These are phyloP conservation scores for Andrena bicolor DNA, from an alignment of 2,888 invertebrate species.

Conservation along the genomic window DNA sequence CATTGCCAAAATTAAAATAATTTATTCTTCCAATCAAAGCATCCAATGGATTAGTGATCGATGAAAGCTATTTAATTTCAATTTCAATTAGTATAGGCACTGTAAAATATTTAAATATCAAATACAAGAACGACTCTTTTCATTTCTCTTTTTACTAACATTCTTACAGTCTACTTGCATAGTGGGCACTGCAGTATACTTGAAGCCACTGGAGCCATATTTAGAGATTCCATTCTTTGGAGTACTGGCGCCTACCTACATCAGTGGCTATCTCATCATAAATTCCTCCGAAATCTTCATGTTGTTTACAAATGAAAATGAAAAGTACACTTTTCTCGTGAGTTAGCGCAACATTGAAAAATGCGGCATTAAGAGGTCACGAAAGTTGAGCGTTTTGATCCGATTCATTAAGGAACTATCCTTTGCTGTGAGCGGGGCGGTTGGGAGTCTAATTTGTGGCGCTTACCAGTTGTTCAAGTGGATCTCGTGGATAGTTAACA, in stretches of 20 bases:
- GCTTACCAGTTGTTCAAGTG: slow-evolving; percentile 69
- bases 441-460: slow-evolving; percentile 64
- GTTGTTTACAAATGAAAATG: slow-evolving; percentile 24
- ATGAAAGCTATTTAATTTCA: no score
- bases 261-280: slow-evolving; percentile 75
- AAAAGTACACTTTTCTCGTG: slow-evolving; percentile 66
- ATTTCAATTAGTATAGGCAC: no score
- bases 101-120: neutral
- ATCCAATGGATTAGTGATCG: no score
- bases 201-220: slow-evolving; percentile 62
- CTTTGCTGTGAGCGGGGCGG: slow-evolving; percentile 62
- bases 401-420: slow-evolving; percentile 67
- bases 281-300: slow-evolving; percentile 66
- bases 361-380: neutral
- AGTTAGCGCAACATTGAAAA: slow-evolving; percentile 42
- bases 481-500: slow-evolving; percentile 60
- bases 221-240: slow-evolving; percentile 63
- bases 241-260: slow-evolving; percentile 71
- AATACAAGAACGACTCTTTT: neutral
- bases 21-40: no score
- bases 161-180: slow-evolving; percentile 70
- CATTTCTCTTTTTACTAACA: slow-evolving; percentile 24
- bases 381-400: neutral
- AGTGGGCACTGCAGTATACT: slow-evolving; percentile 64
- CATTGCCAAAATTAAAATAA: neutral